Base-by-base conservation (phyloP, 2,113 vertebrate species). In the Coreoperca whiteheadi region DNA sequence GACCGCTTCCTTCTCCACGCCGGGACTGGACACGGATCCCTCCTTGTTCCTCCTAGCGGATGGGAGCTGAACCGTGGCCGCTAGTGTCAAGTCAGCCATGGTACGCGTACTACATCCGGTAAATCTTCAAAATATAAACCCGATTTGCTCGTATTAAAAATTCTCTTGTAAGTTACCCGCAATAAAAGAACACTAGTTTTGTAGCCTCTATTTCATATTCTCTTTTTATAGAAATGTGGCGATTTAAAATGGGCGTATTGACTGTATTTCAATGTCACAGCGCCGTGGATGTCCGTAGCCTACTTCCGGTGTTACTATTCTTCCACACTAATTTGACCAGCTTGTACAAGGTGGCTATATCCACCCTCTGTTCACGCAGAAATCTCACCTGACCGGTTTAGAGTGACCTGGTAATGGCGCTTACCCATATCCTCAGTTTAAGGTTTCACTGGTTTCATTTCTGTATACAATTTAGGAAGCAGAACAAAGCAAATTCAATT, bases 1-100 rank as follows among this genome's bases (percentile, higher is more conserved):
- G 43, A 67, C 81, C 70, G 93, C 93, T 96, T 95, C 94, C 94
- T 94, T 85, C 87, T 95, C 91, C 89, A 87, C 84, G 51, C 82
- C 43, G 74, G 84, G 79, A 75, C 80, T 48, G 71, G 82, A 51
- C 81, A 73, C 16, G 78, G 90, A 79, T 80, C 89, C 88, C 89
- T 90, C 85, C 87, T 70, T 84, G 92, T 92, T 92, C 93, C 95
- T 85, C 94, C 94, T 93, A 92, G 91, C 68, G 95, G 93, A 82
- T 46, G 89, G 94, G 93, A 93, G 93, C 78, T 43, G 88, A 88
- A 90, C 32, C 66, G 11, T n/a, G 16, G 37, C 39, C 51, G 21
- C 34, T 4, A 6, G 9, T 8, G 30, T 70, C 20, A 70, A 65
- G 32, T 4, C 11, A 0, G 0, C 23, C 14, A 11, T 8, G 6